Percentiles rank a stretch among this genome's conserved stretches.
These are phyloP conservation scores for Dinomys branickii DNA, from an alignment of 2,113 vertebrate genomes.

Conservation along the genomic window DNA sequence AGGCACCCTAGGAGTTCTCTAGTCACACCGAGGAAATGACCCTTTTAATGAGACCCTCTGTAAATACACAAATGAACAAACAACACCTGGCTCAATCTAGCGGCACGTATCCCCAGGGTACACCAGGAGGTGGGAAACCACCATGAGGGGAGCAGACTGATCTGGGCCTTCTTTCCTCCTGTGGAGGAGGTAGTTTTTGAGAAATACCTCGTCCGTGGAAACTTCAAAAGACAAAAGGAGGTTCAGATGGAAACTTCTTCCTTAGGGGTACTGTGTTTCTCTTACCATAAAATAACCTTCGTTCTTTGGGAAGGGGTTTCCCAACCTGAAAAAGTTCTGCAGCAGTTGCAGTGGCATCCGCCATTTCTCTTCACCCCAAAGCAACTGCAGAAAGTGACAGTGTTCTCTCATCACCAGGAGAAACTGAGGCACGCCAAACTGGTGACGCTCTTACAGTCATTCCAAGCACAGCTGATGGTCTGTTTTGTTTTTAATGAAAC, in stretches of 20 bases:
- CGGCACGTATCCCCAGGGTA: neutral
- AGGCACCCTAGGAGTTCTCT: neutral
- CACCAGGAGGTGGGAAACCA: neutral
- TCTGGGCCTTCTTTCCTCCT: neutral
- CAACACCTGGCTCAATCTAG: neutral
- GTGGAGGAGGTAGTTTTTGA: neutral
- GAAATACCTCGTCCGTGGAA: neutral
- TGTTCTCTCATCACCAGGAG: neutral
- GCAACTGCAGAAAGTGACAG: neutral
- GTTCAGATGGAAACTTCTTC: neutral
- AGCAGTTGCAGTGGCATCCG: neutral
- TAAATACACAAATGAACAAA: neutral
- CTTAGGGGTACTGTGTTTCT: neutral
- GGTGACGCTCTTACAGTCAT: neutral
- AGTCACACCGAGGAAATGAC: neutral
- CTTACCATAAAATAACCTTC: neutral
- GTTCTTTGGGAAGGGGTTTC: neutral
- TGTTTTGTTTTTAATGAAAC: slow-evolving; percentile 60
- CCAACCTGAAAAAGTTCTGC: neutral
- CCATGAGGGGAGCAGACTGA: neutral
- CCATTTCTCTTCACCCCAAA: neutral
- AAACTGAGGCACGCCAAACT: neutral
- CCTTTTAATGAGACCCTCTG: neutral
- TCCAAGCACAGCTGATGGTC: neutral
- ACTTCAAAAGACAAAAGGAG: neutral